These are phyloP conservation scores for Anguilla japonica DNA, from an alignment of 2,113 vertebrate species.

Conservation along the genomic window DNA sequence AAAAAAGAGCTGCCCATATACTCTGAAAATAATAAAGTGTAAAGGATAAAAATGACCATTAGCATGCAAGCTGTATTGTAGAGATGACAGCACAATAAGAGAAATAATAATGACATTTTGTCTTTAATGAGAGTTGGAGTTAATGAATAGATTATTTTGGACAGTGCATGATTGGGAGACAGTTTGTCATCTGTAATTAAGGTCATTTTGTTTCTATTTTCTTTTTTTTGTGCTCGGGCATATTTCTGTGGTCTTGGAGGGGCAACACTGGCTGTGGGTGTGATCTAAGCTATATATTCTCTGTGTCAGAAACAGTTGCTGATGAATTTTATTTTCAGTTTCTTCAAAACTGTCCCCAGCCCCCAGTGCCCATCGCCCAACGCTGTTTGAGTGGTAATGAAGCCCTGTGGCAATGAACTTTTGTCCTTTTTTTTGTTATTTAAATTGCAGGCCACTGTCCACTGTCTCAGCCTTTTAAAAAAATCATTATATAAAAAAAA, in stretches of 20 bases:
- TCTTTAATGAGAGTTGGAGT: not conserved
- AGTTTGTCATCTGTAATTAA: not conserved
- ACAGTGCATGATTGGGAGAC: not conserved
- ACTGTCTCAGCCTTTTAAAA: not conserved
- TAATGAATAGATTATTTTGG: not conserved
- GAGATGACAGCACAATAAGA: constrained; percentile 14
- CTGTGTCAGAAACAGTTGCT: too few relatives aligned
- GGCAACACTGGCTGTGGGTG: too few relatives aligned
- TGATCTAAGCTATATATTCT: too few relatives aligned
- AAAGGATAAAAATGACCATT: not conserved
- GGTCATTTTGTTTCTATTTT: too few relatives aligned
- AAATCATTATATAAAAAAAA: too few relatives aligned
- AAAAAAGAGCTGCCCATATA: not conserved
- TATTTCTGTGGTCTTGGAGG: too few relatives aligned
- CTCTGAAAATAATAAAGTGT: not conserved
- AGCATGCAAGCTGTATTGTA: not conserved
- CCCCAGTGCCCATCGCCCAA: too few relatives aligned
- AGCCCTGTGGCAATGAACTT: too few relatives aligned
- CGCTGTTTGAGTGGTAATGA: too few relatives aligned
- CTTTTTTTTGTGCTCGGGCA: too few relatives aligned
- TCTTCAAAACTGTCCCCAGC: too few relatives aligned
- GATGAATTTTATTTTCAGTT: too few relatives aligned
- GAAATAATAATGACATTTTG: not conserved
- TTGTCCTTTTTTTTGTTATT: not conserved
- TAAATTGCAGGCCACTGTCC: not conserved